Evolutionary conservation across 2,113 vertebrate species (phyloP), one percentile per base, ranked within the genome.

Genomic region (Thermophis baileyi): DNA sequence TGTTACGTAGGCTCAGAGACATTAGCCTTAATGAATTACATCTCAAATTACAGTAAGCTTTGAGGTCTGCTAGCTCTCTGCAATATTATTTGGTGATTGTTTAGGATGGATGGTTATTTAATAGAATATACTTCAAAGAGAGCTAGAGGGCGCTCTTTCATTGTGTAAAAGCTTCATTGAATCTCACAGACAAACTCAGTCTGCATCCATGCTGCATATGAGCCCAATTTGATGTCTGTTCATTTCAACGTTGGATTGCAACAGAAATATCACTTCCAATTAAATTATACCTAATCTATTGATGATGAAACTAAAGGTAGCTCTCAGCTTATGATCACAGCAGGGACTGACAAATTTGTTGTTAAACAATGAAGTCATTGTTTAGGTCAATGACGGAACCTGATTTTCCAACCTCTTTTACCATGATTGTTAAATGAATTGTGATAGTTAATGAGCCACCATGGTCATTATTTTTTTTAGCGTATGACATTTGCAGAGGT

Each of bases 131-230:
- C 0, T 74, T n/a, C 2, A 11, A 16, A 50, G 46, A 96, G 93
- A 1, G 85, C 96, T 96, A 98, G 98, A 97, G 97, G 97, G 98
- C 96, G 96, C 96, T 96, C 95, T 91, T 49, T 40, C 93, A 93
- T 94, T 94, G 51, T 90, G 89, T 57, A 93, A 93, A 90, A 92
- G 60, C 54, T 0, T 4, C 2, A 1, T 30, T 3, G 0, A 93
- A 69, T 54, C 51, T 10, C 86, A 35, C 18, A 53, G 3, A 5
- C 24, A 51, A n/a, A 4, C 9, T n/a, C 46, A 30, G 50, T 20
- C 53, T 20, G 11, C 69, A 63, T 30, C 69, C 20, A 63, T 47
- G 27, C 81, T 87, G 18, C 16, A 9, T 54, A 57, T 74, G 16
- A 46, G 44, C 35, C 18, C 27, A 53, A n/a, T n/a, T 44, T 1